phyloP scores from a whole-genome alignment of 1,140 invertebrate genomes.

The Panulirus ornatus region DNA sequence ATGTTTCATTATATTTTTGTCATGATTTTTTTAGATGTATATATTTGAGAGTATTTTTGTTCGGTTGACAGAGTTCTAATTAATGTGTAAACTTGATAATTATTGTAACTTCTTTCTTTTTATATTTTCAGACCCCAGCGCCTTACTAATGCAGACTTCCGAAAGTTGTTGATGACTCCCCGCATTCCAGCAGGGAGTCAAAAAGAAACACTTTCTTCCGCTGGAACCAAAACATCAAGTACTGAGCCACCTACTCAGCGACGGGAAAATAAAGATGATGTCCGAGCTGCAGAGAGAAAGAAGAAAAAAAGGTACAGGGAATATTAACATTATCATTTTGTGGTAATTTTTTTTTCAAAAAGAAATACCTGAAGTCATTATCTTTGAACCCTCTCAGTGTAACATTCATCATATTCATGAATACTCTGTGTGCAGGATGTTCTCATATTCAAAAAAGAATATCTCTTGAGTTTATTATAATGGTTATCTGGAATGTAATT shows the following conservation, averaged over 20 bases:
- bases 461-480: no score
- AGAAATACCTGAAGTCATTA: no score
- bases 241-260: constrained; percentile 63
- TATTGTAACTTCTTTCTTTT: not conserved
- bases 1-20: not conserved
- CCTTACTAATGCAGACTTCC: constrained; percentile 97
- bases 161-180: constrained; percentile 96
- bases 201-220: constrained; percentile 60
- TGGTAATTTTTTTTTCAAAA: no score
- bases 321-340: no score
- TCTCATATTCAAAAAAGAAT: no score
- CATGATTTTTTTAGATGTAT: not conserved
- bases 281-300: constrained; percentile 79
- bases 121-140: constrained; percentile 76
- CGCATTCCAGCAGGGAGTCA: constrained; percentile 78
- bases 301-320: constrained; percentile 80
- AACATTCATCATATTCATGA: no score
- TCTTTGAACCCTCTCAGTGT: no score
- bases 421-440: no score
- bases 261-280: constrained; percentile 76
- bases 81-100: no score
- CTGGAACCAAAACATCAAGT: constrained; percentile 71
- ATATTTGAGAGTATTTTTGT: no score
- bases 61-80: no score
- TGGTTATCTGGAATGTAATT: no score